Evolutionary conservation across 2,888 invertebrate genomes (phyloP), one percentile per base, ranked within the genome.

Genomic region (Celastrina argiolus): DNA sequence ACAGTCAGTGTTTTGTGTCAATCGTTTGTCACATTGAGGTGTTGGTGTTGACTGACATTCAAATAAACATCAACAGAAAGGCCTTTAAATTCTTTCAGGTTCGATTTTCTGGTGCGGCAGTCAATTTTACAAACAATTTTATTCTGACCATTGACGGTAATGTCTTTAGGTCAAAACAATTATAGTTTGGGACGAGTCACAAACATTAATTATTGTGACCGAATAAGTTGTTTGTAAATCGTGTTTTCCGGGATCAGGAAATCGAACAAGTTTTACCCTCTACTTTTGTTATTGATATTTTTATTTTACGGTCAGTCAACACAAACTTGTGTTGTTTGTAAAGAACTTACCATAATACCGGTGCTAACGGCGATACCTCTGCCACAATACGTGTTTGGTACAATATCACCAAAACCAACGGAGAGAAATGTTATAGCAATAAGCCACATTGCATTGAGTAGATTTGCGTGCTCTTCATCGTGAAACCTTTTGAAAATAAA

Each of bases 301-400:
- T 51, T 51, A 22, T 22, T 51, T 51, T 51, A 22, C 51, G 1
- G 85, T 88, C 90, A 88, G 87, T 87, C 88, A 88, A 88, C 87
- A 89, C 90, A 74, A 79, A 82, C 81, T 81, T 78, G 76, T 64
- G 78, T 81, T 82, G 79, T 81, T 81, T 80, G 76, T 77, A 77
- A 79, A 74, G 70, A 84, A 94, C 96, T 96, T 95, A 99, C 99
- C 98, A 99, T 98, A 89, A 99, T 98, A 87, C 99, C 99, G 80
- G 99, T 99, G 92, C 97, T 97, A 87, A 99, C 98, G 84, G 99
- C 98, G 88, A 99, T 99, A 86, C 98, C 98, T 91, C 99, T 94
- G 84, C 99, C 99, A 93, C 99, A 99, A 93, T 99, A 99, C 77
- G 99, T 99, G 93, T 99, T 99, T 88, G 99, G 99, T 87, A 99